Evolutionary conservation across 2,113 vertebrate species (phyloP).

Genomic region (Paramormyrops kingsleyae): DNA sequence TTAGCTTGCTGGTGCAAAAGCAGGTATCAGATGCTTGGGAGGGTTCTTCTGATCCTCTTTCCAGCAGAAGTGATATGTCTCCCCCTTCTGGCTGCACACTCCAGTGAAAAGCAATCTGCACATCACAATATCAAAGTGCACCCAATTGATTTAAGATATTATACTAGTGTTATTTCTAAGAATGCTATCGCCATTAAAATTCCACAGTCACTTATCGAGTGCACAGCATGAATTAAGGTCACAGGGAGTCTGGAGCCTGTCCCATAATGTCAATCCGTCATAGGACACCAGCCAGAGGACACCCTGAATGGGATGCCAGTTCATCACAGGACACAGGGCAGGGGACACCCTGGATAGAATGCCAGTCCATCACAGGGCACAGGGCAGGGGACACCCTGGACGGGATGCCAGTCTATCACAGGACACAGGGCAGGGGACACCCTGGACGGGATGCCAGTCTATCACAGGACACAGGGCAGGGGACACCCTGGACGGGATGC

Average conservation of each 20-base stretch:
- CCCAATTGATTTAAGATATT: neutral
- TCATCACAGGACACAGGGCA: neutral
- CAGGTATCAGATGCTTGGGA: neutral
- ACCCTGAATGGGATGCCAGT: neutral
- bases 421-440: too few species aligned
- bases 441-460: neutral
- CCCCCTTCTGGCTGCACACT: conserved; percentile 22
- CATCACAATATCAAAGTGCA: neutral
- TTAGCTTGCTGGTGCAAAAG: neutral
- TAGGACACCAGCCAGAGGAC: neutral
- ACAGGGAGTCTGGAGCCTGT: neutral
- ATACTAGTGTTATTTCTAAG: neutral
- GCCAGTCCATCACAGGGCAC: neutral
- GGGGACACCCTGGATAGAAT: neutral
- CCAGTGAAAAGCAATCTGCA: neutral
- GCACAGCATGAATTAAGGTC: neutral
- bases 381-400: neutral
- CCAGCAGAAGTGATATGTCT: conserved; percentile 10
- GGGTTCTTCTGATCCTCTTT: neutral
- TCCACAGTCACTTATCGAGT: neutral
- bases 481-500: too few species aligned
- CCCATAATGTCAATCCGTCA: neutral
- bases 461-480: neutral
- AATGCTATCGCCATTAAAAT: neutral
- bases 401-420: too few species aligned